Evolutionary conservation across 35 echinoderm and acorn worm genomes (phyloP), one percentile per base, ranked within the genome.

Genomic region (Apostichopus californicus): DNA sequence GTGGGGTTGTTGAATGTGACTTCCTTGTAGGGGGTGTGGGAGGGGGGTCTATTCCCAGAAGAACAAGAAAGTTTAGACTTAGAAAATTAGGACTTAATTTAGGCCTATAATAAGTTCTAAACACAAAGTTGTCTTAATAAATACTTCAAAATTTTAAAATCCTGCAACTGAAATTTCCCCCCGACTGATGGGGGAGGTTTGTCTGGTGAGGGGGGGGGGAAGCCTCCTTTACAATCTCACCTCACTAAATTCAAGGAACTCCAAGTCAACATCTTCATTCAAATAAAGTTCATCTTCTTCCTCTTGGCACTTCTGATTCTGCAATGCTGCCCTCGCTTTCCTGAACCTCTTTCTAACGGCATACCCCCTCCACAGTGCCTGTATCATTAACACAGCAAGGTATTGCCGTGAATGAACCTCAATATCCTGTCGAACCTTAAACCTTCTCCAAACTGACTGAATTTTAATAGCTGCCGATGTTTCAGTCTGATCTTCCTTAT

Each of bases 241-340:
- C 89, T 91, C 89, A 59, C 28, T 91, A 20, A 91, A 91, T 14
- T 78, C 89, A 3, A 91, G 73, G 18, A 59, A 91, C 23, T 91
- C 89, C 55, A 91, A 79, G 73, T 91, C 89, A 0, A 91, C 71
- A 1, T 91, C 97, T 93, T 99, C 95, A 75, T 92, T 87, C 56
- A 95, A 96, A 25, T 98, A 93, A 94, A 95, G 94, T 71, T 68
- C 90, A 80, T 99, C 97, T 55, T 98, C 94, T n/a, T 95, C 93
- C 21, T 92, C 91, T 28, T 96, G 90, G 88, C 73, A 54, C 23
- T 73, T 68, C 68, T 73, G 58, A 73, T 72, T 73, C 65, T 57
- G 54, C 64, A 91, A 59, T 58, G 92, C 71, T 64, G 93, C 92
- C 87, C 65, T 93, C 24, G 92, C 92, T 78, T 71, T 61, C 24